Conservation (phyloP, 2,113 vertebrate species). For the Amphilophus citrinellus region DNA sequence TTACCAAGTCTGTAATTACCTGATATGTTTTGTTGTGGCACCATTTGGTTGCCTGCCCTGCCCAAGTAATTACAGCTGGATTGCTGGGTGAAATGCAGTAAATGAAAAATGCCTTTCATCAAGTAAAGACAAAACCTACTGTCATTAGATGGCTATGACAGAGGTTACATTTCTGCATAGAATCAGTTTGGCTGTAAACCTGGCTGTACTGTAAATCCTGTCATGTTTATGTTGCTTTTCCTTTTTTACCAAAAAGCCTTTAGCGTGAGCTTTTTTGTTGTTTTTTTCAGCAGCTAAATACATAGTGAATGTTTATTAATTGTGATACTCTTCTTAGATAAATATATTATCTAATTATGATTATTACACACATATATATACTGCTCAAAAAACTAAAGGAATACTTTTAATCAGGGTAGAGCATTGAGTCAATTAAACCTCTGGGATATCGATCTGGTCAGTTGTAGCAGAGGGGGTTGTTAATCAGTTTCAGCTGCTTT, state of each 20-base stretch:
- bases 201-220: background rate
- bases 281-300: background rate
- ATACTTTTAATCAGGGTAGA: no score
- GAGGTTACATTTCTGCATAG: conserved; percentile 21
- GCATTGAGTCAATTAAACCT: no score
- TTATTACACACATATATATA: background rate
- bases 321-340: background rate
- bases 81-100: conserved; percentile 25
- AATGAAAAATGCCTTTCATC: conserved; percentile 32
- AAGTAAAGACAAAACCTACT: conserved; percentile 23
- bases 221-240: conserved; percentile 3
- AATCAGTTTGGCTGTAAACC: background rate
- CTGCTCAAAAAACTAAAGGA: no score
- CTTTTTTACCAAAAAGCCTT: background rate
- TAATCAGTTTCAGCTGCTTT: no score
- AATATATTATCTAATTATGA: background rate
- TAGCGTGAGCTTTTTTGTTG: background rate
- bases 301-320: background rate
- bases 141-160: background rate
- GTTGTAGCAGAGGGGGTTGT: no score
- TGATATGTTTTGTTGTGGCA: conserved; percentile 45
- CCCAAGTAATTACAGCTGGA: conserved; percentile 40
- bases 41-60: conserved; percentile 30
- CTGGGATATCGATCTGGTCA: no score
- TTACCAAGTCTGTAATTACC: conserved; percentile 53